phyloP scores from a whole-genome alignment of 2,888 invertebrate species.

The Drosophila greeni region DNA sequence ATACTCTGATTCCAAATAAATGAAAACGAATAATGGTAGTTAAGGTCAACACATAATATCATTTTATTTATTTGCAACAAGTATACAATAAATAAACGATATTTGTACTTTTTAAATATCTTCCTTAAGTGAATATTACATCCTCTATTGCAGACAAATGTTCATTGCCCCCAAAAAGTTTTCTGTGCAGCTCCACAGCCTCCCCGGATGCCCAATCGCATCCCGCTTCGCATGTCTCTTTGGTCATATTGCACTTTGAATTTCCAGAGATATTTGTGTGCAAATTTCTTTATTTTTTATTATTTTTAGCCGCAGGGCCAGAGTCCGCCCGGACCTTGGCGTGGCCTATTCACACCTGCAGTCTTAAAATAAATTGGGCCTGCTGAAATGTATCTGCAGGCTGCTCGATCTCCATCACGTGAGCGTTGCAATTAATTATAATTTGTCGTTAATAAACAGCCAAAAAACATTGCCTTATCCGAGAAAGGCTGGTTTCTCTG shows the following conservation, averaged over 20 bases:
- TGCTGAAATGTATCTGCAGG: constrained; percentile 71
- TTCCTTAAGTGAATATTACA: background rate
- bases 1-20: background rate
- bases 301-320: constrained; percentile 30
- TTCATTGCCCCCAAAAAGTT: background rate
- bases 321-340: constrained; percentile 36
- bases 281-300: constrained; percentile 26
- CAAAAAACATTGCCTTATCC: constrained; percentile 23
- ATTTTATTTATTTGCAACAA: background rate
- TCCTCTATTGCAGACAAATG: background rate
- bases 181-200: constrained; percentile 5
- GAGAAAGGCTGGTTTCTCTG: background rate
- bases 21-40: background rate
- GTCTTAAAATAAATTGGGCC: constrained; percentile 60
- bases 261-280: constrained; percentile 33
- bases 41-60: background rate
- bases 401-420: constrained; percentile 72
- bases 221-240: constrained; percentile 59
- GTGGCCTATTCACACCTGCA: constrained; percentile 71
- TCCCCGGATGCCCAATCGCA: constrained; percentile 10
- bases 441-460: constrained; percentile 71
- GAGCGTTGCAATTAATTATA: constrained; percentile 75
- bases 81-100: background rate
- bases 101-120: background rate
- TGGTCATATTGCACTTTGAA: constrained; percentile 50